These are phyloP conservation scores for Sceloporus undulatus DNA, from an alignment of 2,113 vertebrate genomes.

Conservation along the genomic window DNA sequence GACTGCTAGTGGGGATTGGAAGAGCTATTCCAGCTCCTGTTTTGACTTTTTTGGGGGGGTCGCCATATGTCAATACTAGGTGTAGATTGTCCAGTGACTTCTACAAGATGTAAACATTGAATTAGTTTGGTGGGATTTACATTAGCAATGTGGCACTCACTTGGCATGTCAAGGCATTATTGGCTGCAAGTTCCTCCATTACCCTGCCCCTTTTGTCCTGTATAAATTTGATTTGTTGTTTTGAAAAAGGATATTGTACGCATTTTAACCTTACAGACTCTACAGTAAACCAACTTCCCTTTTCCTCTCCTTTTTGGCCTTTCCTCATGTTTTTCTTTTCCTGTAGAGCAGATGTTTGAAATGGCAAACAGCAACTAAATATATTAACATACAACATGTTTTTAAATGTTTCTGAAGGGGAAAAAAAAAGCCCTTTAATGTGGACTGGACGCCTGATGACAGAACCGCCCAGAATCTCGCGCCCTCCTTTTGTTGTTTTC, in stretches of 20 bases:
- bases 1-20: not conserved
- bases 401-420: slow-evolving; percentile 68
- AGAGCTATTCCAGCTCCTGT: not conserved
- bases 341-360: slow-evolving; percentile 85
- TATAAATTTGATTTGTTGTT: slow-evolving; percentile 41
- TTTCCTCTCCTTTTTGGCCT: slow-evolving; percentile 78
- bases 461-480: slow-evolving; percentile 75
- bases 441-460: slow-evolving; percentile 66
- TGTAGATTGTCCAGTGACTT: slow-evolving; percentile 15
- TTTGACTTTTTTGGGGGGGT: not conserved
- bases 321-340: slow-evolving; percentile 80
- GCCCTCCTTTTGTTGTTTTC: slow-evolving; percentile 77
- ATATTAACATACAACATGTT: slow-evolving; percentile 73
- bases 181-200: slow-evolving; percentile 47
- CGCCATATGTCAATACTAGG: not conserved
- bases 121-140: not conserved
- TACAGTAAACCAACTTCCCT: slow-evolving; percentile 71
- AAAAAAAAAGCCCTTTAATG: slow-evolving; percentile 56
- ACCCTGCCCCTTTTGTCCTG: slow-evolving; percentile 43
- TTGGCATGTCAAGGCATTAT: slow-evolving; percentile 57
- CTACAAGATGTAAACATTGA: not conserved
- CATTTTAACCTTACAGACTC: slow-evolving; percentile 74
- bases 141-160: slow-evolving; percentile 51
- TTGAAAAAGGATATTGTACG: slow-evolving; percentile 62
- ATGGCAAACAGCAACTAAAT: slow-evolving; percentile 83